Conservation (phyloP, 23 tunicate genomes). For the Botrylloides violaceus region DNA sequence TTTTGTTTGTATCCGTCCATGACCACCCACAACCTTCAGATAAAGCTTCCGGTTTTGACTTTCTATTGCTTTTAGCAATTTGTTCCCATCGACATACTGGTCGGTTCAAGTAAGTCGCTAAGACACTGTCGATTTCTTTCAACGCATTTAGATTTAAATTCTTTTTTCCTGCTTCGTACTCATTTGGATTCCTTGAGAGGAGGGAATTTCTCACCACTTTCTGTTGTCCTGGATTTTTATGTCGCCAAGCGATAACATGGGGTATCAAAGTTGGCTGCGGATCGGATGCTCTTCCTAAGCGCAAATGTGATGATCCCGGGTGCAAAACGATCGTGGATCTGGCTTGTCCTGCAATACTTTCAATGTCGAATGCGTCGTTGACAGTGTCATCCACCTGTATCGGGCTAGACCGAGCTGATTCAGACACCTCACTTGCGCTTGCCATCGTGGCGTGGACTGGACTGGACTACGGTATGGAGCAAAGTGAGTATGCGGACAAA, state of each 20-base stretch:
- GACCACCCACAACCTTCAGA: slow-evolving; percentile 68
- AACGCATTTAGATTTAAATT: not conserved
- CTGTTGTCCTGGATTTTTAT: slow-evolving; percentile 31
- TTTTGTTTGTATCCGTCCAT: slow-evolving; percentile 61
- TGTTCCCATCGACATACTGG: slow-evolving; percentile 20
- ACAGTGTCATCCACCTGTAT: not conserved
- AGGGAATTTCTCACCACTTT: slow-evolving; percentile 4
- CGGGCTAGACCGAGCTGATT: not conserved
- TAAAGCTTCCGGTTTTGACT: slow-evolving; percentile 39
- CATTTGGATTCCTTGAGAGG: slow-evolving; percentile 1
- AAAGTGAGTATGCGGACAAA: too few relatives aligned
- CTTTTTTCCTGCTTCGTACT: slow-evolving; percentile 12
- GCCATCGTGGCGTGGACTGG: too few relatives aligned
- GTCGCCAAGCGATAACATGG: slow-evolving; percentile 89
- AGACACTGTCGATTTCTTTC: slow-evolving; percentile 12
- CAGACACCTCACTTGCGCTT: not conserved
- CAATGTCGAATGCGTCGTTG: not conserved
- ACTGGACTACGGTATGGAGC: too few relatives aligned
- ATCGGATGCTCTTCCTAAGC: slow-evolving; percentile 78
- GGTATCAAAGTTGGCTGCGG: slow-evolving; percentile 53
- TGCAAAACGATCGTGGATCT: slow-evolving; percentile 57
- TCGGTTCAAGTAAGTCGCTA: not conserved
- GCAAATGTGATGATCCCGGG: slow-evolving; percentile 72
- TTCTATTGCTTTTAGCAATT: slow-evolving; percentile 32
- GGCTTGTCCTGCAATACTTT: slow-evolving; percentile 44